Evolutionary conservation across 2,113 vertebrate genomes (phyloP), one percentile per base, ranked within the genome.

Genomic region (Pelusios castaneus): DNA sequence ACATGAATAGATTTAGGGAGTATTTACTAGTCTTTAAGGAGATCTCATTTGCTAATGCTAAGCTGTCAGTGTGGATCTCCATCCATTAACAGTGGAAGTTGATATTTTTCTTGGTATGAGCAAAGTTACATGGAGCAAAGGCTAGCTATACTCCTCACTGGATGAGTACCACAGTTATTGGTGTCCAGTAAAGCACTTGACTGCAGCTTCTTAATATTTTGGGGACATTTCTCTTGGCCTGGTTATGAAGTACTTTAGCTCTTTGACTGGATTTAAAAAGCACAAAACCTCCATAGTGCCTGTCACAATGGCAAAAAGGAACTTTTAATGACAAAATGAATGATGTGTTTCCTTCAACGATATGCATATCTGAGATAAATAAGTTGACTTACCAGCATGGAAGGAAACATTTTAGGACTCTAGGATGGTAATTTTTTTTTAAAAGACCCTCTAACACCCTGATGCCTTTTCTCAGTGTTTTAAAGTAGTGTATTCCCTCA

Each of bases 261-360:
- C 84, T 52, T 16, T 17, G 21, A 91, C 92, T 1, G 2, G 0
- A 19, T 38, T 2, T 31, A 51, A 13, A 45, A 76, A 17, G 3
- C 70, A 56, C 12, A 2, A 45, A 80, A 12, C 75, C 16, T 38
- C 89, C 10, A 31, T 63, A 76, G 17, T 54, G 24, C n/a, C 63
- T 38, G 5, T 87, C 29, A 52, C 6, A 9, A 56, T 90, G 49
- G 12, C 13, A 89, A 73, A 17, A 87, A 90, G 54, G 34, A 73
- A 27, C n/a, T 92, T 38, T 79, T 49, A 70, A 81, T 80, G 52
- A 31, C 5, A 86, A 92, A 89, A 56, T 2, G 56, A 49, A 90
- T 1, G 47, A 3, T 24, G 34, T 0, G 21, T 87, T 87, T 92
- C 81, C 82, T 87, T 77, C 78, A 89, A 31, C 77, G 60, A 25